These are phyloP conservation scores for Dromas ardeola DNA, from an alignment of 2,113 vertebrate genomes.

Conservation along the genomic window DNA sequence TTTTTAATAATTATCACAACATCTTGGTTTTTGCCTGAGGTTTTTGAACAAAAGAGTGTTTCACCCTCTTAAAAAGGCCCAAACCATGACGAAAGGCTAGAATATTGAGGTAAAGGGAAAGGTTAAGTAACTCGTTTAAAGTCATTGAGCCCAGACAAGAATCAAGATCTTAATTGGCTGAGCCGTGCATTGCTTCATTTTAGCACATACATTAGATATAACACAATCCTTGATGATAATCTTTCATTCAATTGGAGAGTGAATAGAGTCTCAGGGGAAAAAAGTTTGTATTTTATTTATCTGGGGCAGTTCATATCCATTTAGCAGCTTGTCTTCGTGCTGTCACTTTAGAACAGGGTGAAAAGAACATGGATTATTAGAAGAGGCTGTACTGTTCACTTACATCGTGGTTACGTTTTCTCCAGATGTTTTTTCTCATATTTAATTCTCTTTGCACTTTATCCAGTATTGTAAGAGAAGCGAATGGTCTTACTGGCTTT, in stretches of 20 bases:
- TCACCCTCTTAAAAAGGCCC: not conserved
- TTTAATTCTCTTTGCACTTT: not conserved
- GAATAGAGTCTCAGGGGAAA: not conserved
- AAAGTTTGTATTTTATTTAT: not conserved
- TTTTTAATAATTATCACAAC: not conserved
- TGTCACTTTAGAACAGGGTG: fast-evolving
- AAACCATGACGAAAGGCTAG: not conserved
- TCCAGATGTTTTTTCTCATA: not conserved
- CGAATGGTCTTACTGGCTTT: not conserved
- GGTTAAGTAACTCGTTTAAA: not conserved
- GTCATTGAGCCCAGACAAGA: not conserved
- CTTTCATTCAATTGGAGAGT: not conserved
- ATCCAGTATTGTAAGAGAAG: not conserved
- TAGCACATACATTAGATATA: not conserved
- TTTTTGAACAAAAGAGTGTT: not conserved
- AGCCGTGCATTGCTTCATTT: not conserved
- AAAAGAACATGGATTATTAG: not conserved
- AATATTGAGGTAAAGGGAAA: not conserved
- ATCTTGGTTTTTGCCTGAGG: not conserved
- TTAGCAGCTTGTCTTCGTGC: not conserved
- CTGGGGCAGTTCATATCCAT: not conserved
- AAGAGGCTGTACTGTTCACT: not conserved
- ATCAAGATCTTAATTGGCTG: not conserved
- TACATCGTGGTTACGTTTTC: not conserved
- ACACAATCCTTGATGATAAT: not conserved